Evolutionary conservation across 2,797 vertebrate genomes (phyloP), one percentile per base, ranked within the genome.

Genomic region (Sebastes hubbsi): DNA sequence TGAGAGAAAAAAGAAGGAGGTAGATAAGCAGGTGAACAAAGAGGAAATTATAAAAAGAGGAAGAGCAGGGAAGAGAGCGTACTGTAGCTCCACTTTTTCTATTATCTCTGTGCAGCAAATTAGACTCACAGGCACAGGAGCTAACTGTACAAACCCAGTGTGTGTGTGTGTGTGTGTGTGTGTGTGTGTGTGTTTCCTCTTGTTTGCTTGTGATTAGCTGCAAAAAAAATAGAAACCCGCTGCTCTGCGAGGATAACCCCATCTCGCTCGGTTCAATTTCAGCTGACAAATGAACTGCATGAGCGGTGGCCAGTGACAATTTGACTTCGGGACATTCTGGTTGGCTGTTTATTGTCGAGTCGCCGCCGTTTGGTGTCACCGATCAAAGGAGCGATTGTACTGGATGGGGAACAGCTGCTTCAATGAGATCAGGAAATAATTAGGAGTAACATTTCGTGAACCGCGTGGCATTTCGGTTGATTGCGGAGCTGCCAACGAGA

Each of bases 21-120:
- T n/a, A 87, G 88, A 89, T 89, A 91, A 87, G 89, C 78, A 84
- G 80, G 78, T 87, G 83, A 89, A 84, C 83, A 89, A 88, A 86
- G 73, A 70, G 70, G 63, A 68, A 87, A 87, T 78, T 86, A 83
- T 78, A 77, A 83, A 88, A 78, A 38, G 75, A 69, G 77, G 68
- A 73, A 77, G 62, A 30, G 56, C n/a, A n/a, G n/a, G n/a, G n/a
- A n/a, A n/a, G n/a, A n/a, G n/a, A 72, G 70, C 11, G 6, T 22
- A 49, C 69, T 65, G 67, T 68, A 70, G 82, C 84, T 77, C 77
- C 74, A 72, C 72, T 73, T 79, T 83, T 86, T 62, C 69, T 62
- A 55, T 91, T 89, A 90, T 90, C 87, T 88, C 75, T 62, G 58
- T 66, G 56, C 67, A 10, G 76, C 58, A 85, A 90, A 91, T 91